phyloP scores from a whole-genome alignment of 2,113 vertebrate species.

The Melanerpes formicivorus region DNA sequence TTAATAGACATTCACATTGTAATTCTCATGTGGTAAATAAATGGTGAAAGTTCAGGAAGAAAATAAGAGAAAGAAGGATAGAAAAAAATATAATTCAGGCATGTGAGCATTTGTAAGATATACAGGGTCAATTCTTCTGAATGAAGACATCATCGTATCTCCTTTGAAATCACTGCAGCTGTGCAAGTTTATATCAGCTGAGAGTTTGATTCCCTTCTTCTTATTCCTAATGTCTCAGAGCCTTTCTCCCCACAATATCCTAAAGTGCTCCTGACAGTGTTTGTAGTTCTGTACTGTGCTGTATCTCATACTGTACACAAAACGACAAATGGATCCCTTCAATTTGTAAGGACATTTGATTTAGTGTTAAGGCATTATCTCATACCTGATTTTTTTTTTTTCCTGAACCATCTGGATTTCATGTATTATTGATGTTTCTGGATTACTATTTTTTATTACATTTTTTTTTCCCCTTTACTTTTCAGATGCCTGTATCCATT shows the following conservation, averaged over 20 bases:
- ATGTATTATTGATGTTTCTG: not conserved
- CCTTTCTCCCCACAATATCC: not conserved
- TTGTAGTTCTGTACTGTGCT: not conserved
- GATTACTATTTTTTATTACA: not conserved
- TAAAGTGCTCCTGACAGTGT: not conserved
- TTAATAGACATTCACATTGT: not conserved
- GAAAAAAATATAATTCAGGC: not conserved
- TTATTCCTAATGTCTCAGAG: not conserved
- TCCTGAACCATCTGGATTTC: not conserved
- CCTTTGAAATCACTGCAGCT: not conserved
- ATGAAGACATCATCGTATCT: not conserved
- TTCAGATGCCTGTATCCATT: not conserved
- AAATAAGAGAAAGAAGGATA: not conserved
- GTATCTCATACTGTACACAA: not conserved
- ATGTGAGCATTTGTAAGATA: not conserved
- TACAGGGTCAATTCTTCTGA: not conserved
- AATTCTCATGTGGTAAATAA: not conserved
- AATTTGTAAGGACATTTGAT: not conserved
- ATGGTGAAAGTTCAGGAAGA: not conserved
- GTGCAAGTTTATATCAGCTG: not conserved
- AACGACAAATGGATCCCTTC: not conserved
- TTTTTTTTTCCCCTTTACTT: not conserved
- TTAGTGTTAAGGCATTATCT: not conserved
- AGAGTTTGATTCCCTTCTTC: not conserved
- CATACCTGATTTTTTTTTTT: not conserved